phyloP scores from a whole-genome alignment of 2,113 vertebrate genomes.

The Natator depressus region DNA sequence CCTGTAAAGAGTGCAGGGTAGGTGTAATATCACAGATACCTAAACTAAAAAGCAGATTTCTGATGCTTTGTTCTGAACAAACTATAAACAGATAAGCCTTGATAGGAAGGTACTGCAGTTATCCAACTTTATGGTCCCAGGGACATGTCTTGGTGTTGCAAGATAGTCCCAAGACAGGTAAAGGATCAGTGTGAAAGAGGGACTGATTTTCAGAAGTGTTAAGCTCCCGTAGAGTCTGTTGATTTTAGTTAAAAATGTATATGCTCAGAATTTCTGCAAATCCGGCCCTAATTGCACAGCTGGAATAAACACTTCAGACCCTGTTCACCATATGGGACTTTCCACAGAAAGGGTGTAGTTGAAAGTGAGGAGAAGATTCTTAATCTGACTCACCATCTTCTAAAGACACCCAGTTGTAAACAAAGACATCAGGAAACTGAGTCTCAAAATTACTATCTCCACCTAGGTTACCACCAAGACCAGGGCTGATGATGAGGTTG shows the following conservation, averaged over 20 bases:
- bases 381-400: not conserved
- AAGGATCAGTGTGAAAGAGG: not conserved
- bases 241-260: not conserved
- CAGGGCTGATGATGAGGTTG: not conserved
- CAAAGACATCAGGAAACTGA: not conserved
- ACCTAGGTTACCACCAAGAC: not conserved
- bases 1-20: not conserved
- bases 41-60: not conserved
- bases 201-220: not conserved
- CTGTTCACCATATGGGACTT: not conserved
- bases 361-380: not conserved
- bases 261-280: not conserved
- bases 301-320: not conserved
- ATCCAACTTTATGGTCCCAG: not conserved
- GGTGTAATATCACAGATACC: not conserved
- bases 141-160: not conserved
- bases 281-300: not conserved
- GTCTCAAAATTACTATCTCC: not conserved
- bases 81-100: accelerated
- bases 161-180: not conserved
- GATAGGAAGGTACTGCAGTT: not conserved
- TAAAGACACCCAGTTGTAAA: not conserved
- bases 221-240: not conserved
- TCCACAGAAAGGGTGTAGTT: not conserved
- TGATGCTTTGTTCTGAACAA: not conserved